Evolutionary conservation across 2,888 invertebrate genomes (phyloP).

Genomic region (Autographa gamma): DNA sequence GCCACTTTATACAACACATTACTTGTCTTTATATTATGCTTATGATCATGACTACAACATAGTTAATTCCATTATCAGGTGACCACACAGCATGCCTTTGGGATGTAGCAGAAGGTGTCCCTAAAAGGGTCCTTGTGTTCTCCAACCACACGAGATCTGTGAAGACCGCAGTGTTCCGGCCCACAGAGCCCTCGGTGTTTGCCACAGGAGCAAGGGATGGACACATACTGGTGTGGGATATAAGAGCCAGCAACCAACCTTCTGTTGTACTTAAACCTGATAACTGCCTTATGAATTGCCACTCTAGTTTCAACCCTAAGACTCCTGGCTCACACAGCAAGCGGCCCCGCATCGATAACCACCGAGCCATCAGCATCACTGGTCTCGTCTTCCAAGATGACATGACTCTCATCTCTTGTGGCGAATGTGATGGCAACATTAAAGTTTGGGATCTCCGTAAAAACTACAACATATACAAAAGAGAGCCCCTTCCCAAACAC

Average conservation of each 20-base stretch:
- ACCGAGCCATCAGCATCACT: constrained; percentile 93
- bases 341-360: constrained; percentile 82
- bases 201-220: constrained; percentile 97
- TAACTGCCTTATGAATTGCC: constrained; percentile 92
- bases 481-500: constrained; percentile 92
- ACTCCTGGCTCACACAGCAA: constrained; percentile 88
- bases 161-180: constrained; percentile 93
- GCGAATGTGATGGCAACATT: constrained; percentile 95
- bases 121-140: constrained; percentile 89
- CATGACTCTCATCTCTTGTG: constrained; percentile 94
- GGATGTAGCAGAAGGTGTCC: constrained; percentile 90
- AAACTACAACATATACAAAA: constrained; percentile 91
- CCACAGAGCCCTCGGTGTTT: constrained; percentile 92
- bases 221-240: constrained; percentile 95
- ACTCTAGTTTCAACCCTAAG: constrained; percentile 83
- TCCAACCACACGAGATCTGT: constrained; percentile 94
- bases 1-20: background rate
- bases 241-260: constrained; percentile 77
- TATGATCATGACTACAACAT: background rate
- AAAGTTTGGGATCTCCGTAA: constrained; percentile 97
- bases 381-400: constrained; percentile 95
- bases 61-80: constrained; percentile 76
- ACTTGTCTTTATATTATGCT: background rate
- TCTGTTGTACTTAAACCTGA: constrained; percentile 90
- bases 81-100: constrained; percentile 95